These are phyloP conservation scores for Procambarus clarkii DNA, from an alignment of 1,140 invertebrate genomes.

Conservation along the genomic window DNA sequence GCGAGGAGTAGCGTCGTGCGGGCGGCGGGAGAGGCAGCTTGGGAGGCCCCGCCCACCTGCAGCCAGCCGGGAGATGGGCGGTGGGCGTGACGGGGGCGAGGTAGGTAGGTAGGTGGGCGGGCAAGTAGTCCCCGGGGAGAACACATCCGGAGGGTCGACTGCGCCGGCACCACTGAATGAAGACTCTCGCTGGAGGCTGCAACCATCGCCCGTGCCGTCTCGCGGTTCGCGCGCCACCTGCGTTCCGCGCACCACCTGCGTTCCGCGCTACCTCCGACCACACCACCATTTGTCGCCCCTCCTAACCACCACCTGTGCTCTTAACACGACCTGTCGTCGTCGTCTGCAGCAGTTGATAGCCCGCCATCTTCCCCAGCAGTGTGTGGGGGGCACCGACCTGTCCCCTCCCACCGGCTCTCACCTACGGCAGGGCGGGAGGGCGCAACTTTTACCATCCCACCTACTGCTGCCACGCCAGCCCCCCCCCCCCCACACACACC, in stretches of 20 bases:
- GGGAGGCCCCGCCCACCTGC: conserved; percentile 1
- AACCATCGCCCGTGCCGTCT: not conserved
- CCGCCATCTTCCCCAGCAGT: too few species aligned
- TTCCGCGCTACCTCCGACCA: not conserved
- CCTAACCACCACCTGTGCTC: not conserved
- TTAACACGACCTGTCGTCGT: not conserved
- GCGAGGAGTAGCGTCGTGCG: not conserved
- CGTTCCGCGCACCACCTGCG: not conserved
- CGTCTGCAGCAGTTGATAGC: too few species aligned
- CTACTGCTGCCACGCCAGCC: too few species aligned
- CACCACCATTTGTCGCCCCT: not conserved
- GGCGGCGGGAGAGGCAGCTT: not conserved
- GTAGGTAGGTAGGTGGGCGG: not conserved
- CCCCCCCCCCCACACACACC: too few species aligned
- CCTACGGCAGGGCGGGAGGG: too few species aligned
- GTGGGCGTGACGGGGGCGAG: conserved; percentile 2
- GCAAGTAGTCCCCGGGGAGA: not conserved
- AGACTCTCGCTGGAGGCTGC: not conserved
- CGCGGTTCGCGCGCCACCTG: not conserved
- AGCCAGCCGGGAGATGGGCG: not conserved
- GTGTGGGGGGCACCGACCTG: not conserved
- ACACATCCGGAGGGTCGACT: not conserved
- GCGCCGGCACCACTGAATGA: not conserved
- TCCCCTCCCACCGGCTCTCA: not conserved
- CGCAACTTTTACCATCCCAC: not conserved